Evolutionary conservation across 2,797 vertebrate genomes (phyloP).

Genomic region (Enteromius fasciolatus): DNA sequence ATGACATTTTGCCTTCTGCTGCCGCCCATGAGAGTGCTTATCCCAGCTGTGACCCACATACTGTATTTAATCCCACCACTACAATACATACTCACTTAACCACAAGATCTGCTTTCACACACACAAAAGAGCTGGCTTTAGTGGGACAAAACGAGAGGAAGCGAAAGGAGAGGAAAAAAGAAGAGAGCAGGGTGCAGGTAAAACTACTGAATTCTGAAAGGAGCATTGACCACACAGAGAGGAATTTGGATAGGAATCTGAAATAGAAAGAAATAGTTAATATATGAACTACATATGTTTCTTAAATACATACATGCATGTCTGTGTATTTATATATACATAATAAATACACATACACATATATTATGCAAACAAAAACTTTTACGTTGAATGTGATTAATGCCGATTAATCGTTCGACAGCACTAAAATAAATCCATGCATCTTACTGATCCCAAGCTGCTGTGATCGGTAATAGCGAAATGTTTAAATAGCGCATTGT

Average conservation of each 20-base stretch:
- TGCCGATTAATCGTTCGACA: too few relatives aligned
- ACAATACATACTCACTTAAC: constrained; percentile 46
- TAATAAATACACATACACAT: too few relatives aligned
- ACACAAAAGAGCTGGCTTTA: constrained; percentile 15
- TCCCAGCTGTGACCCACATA: constrained; percentile 58
- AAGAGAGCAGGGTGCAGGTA: background rate
- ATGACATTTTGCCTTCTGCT: constrained; percentile 48
- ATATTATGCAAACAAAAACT: too few relatives aligned
- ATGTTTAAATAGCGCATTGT: background rate
- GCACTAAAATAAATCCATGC: background rate
- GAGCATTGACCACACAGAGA: background rate
- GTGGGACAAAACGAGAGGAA: background rate
- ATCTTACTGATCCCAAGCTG: background rate
- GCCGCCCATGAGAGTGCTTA: constrained; percentile 28
- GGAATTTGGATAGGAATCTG: background rate
- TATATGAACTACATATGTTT: too few relatives aligned
- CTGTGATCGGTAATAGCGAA: background rate
- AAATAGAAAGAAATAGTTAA: too few relatives aligned
- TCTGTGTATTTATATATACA: too few relatives aligned
- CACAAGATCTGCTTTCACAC: constrained; percentile 48
- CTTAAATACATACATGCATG: too few relatives aligned
- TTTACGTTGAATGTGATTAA: too few relatives aligned
- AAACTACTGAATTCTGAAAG: constrained; percentile 8
- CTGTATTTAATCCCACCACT: constrained; percentile 50
- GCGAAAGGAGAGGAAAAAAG: background rate